Conservation (phyloP, 2,888 invertebrate genomes). For the Drosophila diplacantha region DNA sequence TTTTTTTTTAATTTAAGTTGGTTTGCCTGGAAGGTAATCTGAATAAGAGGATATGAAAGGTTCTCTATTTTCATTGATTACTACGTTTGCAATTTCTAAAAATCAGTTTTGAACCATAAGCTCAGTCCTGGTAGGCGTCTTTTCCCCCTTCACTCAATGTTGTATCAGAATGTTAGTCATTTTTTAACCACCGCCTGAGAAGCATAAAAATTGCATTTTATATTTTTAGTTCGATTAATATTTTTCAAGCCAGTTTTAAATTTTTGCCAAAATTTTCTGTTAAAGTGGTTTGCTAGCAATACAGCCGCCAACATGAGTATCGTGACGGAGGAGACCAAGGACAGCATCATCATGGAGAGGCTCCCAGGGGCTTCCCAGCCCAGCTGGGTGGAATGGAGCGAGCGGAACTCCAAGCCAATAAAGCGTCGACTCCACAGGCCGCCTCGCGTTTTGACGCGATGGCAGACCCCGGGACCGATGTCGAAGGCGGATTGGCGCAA, state of each 20-base stretch:
- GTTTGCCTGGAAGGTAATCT: background rate
- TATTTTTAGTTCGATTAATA: background rate
- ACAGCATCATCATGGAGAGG: background rate
- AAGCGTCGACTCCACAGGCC: background rate
- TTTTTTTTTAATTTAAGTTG: too few species aligned
- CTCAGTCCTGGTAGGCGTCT: background rate
- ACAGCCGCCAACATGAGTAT: constrained; percentile 13
- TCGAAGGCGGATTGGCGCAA: constrained; percentile 55
- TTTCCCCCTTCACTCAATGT: background rate
- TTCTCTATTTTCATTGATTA: background rate
- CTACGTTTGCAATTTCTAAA: background rate
- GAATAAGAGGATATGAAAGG: background rate
- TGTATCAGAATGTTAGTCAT: constrained; percentile 1
- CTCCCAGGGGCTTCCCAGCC: background rate
- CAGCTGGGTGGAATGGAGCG: constrained; percentile 35
- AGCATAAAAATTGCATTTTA: constrained; percentile 10
- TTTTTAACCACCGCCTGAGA: background rate
- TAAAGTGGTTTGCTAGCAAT: background rate
- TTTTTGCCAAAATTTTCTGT: constrained; percentile 19
- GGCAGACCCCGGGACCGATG: constrained; percentile 68
- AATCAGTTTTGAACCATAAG: background rate
- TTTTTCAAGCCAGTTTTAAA: background rate
- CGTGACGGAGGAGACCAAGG: background rate
- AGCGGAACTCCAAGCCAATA: constrained; percentile 31
- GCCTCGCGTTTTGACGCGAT: constrained; percentile 38